Base-by-base conservation (phyloP, 2,888 invertebrate species). In the Leptothorax acervorum region DNA sequence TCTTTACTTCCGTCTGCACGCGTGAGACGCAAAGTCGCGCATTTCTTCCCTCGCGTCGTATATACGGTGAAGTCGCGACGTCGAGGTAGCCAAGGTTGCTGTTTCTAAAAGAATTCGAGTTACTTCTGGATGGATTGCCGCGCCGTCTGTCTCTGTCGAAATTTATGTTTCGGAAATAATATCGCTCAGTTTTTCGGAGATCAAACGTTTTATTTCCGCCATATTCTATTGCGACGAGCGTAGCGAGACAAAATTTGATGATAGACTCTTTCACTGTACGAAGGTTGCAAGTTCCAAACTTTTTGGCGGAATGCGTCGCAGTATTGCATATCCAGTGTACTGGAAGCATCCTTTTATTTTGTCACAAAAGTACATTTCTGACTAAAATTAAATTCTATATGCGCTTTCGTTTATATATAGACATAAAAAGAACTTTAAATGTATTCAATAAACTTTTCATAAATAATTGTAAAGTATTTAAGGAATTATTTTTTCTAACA, bases 11-110 rank as follows among this genome's bases (percentile, higher is more conserved):
- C 86, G 84, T 84, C 87, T 85, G 51, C 73, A 79, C 84, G 85
- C 86, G 86, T 84, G 83, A 87, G 87, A 91, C 92, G 87, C 91
- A 88, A 89, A 90, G 88, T 90, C 86, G 83, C 62, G 60, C 83
- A 82, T 87, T 86, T 82, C 86, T 88, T 86, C 87, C 28, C n/a
- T 28, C 53, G 6, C 53, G 86, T 90, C 86, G 85, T 90, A 88
- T 83, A 51, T 73, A 70, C 78, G 42, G 0, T 53, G 35, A 23
- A 11, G 57, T 79, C 45, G 28, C 78, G 31, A 70, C 42, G 53
- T 42, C 28, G 28, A 31, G 28, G 31, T 12, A 60, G 48, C 9
- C 60, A 18, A 35, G 35, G 28, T 31, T 55, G 9, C 68, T 42
- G 48, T 48, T 73, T 60, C 35, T 28, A 35, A 8, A 73, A 60